Percentiles rank a stretch among this genome's conserved stretches.
phyloP scores from a whole-genome alignment of 2,113 vertebrate genomes.

The Hydrolagus affinis region DNA sequence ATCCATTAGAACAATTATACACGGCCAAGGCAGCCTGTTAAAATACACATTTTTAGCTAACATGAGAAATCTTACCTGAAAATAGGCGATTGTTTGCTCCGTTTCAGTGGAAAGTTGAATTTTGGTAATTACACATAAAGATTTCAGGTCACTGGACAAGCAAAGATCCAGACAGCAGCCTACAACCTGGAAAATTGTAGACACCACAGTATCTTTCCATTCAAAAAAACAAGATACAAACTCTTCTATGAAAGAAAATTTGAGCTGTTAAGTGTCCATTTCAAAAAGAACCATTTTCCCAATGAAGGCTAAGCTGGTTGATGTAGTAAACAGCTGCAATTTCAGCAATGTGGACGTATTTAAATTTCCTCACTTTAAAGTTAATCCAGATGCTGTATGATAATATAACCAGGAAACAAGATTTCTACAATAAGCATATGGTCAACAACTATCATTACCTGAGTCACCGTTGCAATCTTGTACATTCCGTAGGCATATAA shows the following conservation, averaged over 20 bases:
- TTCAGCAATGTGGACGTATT: neutral
- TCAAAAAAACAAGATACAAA: neutral
- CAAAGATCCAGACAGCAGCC: slow-evolving; percentile 79
- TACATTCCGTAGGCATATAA: slow-evolving; percentile 97
- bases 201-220: neutral
- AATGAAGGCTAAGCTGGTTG: slow-evolving; percentile 27
- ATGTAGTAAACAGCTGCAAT: too few relatives aligned
- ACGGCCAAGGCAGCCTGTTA: neutral
- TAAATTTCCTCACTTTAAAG: neutral
- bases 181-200: slow-evolving; percentile 55
- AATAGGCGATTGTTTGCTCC: slow-evolving; percentile 66
- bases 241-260: neutral
- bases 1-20: too few relatives aligned
- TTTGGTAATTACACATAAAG: slow-evolving; percentile 79
- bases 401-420: neutral
- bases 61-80: slow-evolving; percentile 62
- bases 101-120: slow-evolving; percentile 49
- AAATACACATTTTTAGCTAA: neutral
- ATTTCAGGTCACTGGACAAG: slow-evolving; percentile 87
- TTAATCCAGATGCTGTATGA: neutral
- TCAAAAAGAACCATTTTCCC: slow-evolving; percentile 13
- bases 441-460: slow-evolving; percentile 50
- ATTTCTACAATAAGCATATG: neutral
- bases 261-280: neutral
- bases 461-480: slow-evolving; percentile 82